Evolutionary conservation across 2,797 vertebrate species (phyloP), one percentile per base, ranked within the genome.

Genomic region (Pagetopsis macropterus): DNA sequence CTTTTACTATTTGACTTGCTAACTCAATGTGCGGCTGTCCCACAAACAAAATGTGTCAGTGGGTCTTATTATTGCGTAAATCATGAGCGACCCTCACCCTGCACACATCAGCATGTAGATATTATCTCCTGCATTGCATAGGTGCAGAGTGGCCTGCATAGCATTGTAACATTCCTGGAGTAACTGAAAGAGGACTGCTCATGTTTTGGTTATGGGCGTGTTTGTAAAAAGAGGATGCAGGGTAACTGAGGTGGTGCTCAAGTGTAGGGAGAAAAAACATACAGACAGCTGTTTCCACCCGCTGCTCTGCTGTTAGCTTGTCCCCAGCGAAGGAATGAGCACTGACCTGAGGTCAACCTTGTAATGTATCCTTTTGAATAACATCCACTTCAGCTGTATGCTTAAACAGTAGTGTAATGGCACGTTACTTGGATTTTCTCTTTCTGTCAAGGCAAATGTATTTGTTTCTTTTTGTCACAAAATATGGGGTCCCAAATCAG

Each of bases 331-430:
- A 70, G 82, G 66, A 87, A 69, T 77, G 81, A 86, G 76, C 52
- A 8, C 74, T 87, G 90, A 93, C 87, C 91, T 79, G 17, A 69
- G 89, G 86, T 91, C 90, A 88, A 70, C 81, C 88, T 83, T 81
- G 88, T 91, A 93, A 92, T 76, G 72, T 81, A 91, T 86, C 87
- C 87, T 82, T 91, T 94, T 88, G 83, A 90, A 93, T 91, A 93
- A 93, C 90, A 93, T 90, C 87, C 91, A 90, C 87, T 85, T 89
- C 82, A 60, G 81, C 73, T 27, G 40, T 72, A 64, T 58, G 58
- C 84, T 82, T 90, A 65, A 83, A 89, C 83, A 70, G 84, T 91
- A 77, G 89, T 89, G 89, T 90, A 90, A 90, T 58, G 88, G 81
- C 88, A 86, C 90, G 79, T 74, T 91, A 77, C 78, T 64, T 48